phyloP scores from a whole-genome alignment of 2,888 invertebrate genomes.

The Aplocera efformata region DNA sequence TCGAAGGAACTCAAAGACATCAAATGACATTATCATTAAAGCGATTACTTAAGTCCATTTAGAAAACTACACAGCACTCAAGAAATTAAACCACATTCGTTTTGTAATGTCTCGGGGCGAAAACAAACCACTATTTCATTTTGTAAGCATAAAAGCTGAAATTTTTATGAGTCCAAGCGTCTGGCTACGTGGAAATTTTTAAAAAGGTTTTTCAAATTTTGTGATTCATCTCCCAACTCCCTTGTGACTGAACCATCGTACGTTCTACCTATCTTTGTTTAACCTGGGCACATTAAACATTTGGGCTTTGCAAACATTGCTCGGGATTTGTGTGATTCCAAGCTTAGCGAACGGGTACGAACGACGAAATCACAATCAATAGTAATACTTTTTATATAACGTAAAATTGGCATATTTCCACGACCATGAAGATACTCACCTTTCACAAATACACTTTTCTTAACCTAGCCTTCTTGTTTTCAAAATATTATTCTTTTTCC shows the following conservation, averaged over 20 bases:
- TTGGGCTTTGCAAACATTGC: conserved; percentile 48
- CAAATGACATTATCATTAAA: conserved; percentile 6
- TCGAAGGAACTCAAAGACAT: too few species aligned
- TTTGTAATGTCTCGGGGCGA: conserved; percentile 40
- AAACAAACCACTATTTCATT: conserved; percentile 60
- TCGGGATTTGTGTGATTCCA: conserved; percentile 38
- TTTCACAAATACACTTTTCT: too few species aligned
- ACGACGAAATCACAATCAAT: too few species aligned
- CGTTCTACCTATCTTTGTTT: conserved; percentile 46
- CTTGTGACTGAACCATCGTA: conserved; percentile 39
- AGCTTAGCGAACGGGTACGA: too few species aligned
- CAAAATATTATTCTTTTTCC: too few species aligned
- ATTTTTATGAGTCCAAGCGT: conserved; percentile 58
- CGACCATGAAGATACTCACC: too few species aligned
- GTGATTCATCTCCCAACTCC: conserved; percentile 49
- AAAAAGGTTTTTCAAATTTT: conserved; percentile 61
- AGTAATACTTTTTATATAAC: too few species aligned
- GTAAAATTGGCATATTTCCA: too few species aligned
- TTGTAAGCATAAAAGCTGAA: conserved; percentile 58
- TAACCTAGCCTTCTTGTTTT: too few species aligned
- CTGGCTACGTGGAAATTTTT: conserved; percentile 52
- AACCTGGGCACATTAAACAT: conserved; percentile 54
- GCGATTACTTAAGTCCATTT: conserved; percentile 15
- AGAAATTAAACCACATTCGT: conserved; percentile 42
- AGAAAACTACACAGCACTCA: conserved; percentile 28